Conservation (phyloP, 2,113 vertebrate species). For the Syngnathus typhle region DNA sequence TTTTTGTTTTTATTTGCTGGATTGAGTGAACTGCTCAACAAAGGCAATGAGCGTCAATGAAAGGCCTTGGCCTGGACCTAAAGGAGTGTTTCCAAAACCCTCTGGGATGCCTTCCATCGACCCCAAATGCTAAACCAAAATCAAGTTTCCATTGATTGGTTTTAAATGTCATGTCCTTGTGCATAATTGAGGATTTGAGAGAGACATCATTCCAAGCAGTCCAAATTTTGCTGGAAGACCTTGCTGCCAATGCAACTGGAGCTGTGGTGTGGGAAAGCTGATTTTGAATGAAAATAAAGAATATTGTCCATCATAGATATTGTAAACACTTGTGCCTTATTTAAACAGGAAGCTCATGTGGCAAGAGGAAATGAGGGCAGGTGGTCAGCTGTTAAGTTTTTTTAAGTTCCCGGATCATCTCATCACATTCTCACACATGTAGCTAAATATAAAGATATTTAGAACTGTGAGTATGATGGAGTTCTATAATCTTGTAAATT, state of each 20-base stretch:
- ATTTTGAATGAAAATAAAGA: constrained; percentile 9
- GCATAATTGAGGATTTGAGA: constrained; percentile 42
- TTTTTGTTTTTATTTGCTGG: background rate
- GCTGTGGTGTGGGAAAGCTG: constrained; percentile 11
- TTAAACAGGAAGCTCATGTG: constrained; percentile 7
- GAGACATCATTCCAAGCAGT: constrained; percentile 3
- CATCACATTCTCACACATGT: background rate
- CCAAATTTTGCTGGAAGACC: constrained; percentile 10
- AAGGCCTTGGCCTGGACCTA: constrained; percentile 31
- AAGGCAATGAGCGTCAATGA: constrained; percentile 24
- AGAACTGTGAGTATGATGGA: background rate
- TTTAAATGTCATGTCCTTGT: constrained; percentile 48
- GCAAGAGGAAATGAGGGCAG: constrained; percentile 4
- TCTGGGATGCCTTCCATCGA: constrained; percentile 24
- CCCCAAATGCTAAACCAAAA: constrained; percentile 39
- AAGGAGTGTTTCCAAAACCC: constrained; percentile 33
- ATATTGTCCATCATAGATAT: constrained; percentile 5
- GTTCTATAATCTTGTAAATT: no score
- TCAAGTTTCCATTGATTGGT: constrained; percentile 58
- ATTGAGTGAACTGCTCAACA: constrained; percentile 26
- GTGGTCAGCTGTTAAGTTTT: background rate
- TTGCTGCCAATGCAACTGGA: constrained; percentile 13
- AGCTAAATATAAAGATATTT: background rate
- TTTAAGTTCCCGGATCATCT: background rate
- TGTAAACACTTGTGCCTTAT: constrained; percentile 1